These are phyloP conservation scores for Cantharis flavilabris DNA, from an alignment of 2,888 invertebrate species.

Conservation along the genomic window DNA sequence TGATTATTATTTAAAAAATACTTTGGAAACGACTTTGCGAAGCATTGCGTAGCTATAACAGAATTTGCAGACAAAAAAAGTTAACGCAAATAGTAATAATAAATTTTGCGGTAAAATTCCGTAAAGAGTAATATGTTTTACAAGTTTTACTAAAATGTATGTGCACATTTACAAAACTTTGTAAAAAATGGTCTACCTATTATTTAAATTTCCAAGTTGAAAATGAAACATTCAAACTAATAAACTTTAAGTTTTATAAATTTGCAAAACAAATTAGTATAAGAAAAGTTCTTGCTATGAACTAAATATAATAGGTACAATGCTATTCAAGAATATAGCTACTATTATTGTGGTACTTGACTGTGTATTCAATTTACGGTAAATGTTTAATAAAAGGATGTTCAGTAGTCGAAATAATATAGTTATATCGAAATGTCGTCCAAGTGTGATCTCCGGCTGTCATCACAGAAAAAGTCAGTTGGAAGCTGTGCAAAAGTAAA, in stretches of 20 bases:
- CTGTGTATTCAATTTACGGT: conserved; percentile 2
- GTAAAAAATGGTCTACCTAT: neutral
- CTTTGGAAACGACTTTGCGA: neutral
- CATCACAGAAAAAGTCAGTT: conserved; percentile 34
- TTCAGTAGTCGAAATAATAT: conserved; percentile 37
- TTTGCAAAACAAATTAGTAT: neutral
- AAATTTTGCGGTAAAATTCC: neutral
- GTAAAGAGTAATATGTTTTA: neutral
- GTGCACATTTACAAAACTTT: neutral
- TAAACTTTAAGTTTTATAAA: neutral
- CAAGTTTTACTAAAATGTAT: neutral
- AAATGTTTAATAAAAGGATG: conserved; percentile 20
- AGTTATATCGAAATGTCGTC: conserved; percentile 33
- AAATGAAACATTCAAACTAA: neutral
- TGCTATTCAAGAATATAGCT: neutral
- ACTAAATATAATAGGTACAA: too few relatives aligned
- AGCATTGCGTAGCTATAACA: neutral
- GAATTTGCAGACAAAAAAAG: neutral
- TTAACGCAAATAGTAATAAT: neutral
- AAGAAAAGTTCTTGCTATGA: neutral
- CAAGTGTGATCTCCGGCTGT: conserved; percentile 31
- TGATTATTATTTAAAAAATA: neutral
- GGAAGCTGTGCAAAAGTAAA: conserved; percentile 34
- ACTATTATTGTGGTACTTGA: neutral
- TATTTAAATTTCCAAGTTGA: neutral